Base-by-base conservation (phyloP, 2,888 invertebrate genomes). In the Selenia dentaria region DNA sequence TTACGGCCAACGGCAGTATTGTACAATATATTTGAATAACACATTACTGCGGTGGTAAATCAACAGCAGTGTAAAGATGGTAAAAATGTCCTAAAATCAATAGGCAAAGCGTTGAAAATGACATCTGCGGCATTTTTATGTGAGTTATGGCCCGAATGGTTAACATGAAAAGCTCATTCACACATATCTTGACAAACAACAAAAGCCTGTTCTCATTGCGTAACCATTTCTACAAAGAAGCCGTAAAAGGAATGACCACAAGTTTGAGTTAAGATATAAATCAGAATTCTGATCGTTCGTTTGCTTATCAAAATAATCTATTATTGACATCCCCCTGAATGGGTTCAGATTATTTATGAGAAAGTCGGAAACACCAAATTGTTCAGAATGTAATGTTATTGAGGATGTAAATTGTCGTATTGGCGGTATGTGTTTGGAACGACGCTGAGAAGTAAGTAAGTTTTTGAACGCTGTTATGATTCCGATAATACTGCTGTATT, bases 101-200 rank as follows among this genome's bases (percentile, higher is more conserved):
- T 33, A 20, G 9, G 6, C 10, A 29, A 6, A 9, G 16, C 8
- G 14, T 29, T n/a, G 3, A 28, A 25, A 28, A 28, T 36, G 10
- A 14, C 24, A 9, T 6, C 5, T n/a, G 14, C 10, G 4, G 9
- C 1, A 26, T 10, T 25, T 25, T 3, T 25, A 10, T 3, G 25
- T 11, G 12, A 35, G 29, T n/a, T 25, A 22, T 12, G n/a, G n/a
- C n/a, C n/a, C n/a, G n/a, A n/a, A n/a, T n/a, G 14, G 29, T 32
- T 28, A 42, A 35, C 45, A 36, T 38, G 36, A 54, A 57, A 53
- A 53, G 45, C 53, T 45, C 28, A 46, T 51, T 54, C 40, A 49
- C 50, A 54, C 53, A 46, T 38, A 34, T 36, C 33, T 31, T 28
- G 44, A 41, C 44, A 55, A 53, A 53, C 55, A 55, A 53, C 47